Percentiles rank a stretch among this genome's conserved stretches.
These are phyloP conservation scores for Hofmannophila pseudospretella DNA, from an alignment of 2,888 invertebrate species.

Conservation along the genomic window DNA sequence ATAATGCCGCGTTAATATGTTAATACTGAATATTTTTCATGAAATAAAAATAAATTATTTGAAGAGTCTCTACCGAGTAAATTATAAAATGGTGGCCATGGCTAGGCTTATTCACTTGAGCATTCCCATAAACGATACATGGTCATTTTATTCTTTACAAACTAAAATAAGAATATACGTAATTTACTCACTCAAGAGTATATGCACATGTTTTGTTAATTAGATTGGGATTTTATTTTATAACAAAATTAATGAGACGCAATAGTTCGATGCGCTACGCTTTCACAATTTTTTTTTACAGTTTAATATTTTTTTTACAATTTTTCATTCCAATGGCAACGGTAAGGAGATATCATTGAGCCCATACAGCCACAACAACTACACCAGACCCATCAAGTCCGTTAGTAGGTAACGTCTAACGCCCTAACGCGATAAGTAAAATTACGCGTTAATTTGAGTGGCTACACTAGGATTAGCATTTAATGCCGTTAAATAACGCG, in stretches of 20 bases:
- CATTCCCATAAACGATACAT: slow-evolving; percentile 38
- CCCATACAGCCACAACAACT: no score
- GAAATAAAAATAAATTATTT: slow-evolving; percentile 48
- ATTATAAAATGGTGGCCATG: slow-evolving; percentile 77
- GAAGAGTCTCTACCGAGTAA: slow-evolving; percentile 43
- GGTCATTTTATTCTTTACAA: slow-evolving; percentile 22
- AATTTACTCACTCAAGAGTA: slow-evolving; percentile 69
- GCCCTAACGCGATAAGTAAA: no score
- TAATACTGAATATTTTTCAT: slow-evolving; percentile 11
- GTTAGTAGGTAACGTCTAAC: no score
- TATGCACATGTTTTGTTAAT: slow-evolving; percentile 68
- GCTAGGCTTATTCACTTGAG: slow-evolving; percentile 59
- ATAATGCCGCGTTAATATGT: no score
- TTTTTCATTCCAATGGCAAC: no score
- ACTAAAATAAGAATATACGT: slow-evolving; percentile 31
- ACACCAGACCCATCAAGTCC: no score
- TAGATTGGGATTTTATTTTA: slow-evolving; percentile 33
- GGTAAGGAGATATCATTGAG: no score
- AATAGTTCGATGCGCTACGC: slow-evolving; percentile 60
- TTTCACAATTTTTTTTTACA: slow-evolving; percentile 65
- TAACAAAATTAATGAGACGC: slow-evolving; percentile 53
- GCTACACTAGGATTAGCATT: no score
- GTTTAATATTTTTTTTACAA: no score
- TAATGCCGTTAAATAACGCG: no score
- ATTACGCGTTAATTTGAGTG: no score